Conservation (phyloP, 2,797 vertebrate species). For the Chaunax sp. region DNA sequence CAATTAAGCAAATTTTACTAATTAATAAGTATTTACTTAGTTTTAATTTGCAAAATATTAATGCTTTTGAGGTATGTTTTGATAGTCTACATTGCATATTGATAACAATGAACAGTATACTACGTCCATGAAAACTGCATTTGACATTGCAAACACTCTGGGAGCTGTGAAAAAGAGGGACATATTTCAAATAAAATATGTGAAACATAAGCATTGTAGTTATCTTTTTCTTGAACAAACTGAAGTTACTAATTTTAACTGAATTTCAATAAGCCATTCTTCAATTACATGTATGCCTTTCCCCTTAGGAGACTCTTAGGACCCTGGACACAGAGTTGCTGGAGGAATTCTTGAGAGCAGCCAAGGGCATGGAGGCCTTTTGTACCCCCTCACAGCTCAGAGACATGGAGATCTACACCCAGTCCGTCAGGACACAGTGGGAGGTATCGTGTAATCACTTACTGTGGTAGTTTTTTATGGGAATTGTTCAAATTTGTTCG, state of each 20-base stretch:
- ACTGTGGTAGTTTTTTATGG: not conserved
- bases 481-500: not conserved
- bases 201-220: no score
- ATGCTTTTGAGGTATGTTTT: no score
- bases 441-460: constrained; percentile 83
- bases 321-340: constrained; percentile 86
- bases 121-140: not conserved
- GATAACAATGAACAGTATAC: not conserved
- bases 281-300: not conserved
- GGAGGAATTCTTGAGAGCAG: constrained; percentile 89
- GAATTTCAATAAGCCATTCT: not conserved
- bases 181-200: no score
- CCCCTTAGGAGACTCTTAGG: constrained; percentile 84
- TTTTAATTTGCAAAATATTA: no score
- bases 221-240: no score
- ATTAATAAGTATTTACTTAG: no score
- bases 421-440: constrained; percentile 88
- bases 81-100: no score
- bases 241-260: no score
- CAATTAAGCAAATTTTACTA: not conserved
- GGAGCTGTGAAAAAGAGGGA: no score
- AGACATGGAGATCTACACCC: constrained; percentile 87
- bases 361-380: constrained; percentile 88
- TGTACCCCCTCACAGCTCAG: constrained; percentile 82
- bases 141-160: not conserved